These are phyloP conservation scores for Silurus lanzhouensis DNA, from an alignment of 2,797 vertebrate genomes.

Conservation along the genomic window DNA sequence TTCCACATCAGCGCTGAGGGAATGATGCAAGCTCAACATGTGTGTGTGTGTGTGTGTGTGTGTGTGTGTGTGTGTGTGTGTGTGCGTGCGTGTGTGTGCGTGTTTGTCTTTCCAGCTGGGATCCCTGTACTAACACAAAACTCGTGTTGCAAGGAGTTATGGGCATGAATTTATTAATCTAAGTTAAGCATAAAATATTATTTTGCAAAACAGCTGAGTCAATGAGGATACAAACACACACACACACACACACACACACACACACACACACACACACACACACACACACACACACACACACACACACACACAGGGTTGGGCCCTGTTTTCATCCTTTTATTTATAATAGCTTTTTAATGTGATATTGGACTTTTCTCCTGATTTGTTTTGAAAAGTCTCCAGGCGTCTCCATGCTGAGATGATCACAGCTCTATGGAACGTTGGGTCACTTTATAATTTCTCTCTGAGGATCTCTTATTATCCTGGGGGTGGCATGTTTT, in stretches of 20 bases:
- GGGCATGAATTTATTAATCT: neutral
- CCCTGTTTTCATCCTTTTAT: neutral
- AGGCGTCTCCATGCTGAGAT: too few relatives aligned
- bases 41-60: slow-evolving; percentile 18
- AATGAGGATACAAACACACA: slow-evolving; percentile 5
- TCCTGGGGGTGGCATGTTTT: neutral
- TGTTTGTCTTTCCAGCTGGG: slow-evolving; percentile 27
- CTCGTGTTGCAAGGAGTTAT: neutral
- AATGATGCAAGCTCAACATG: slow-evolving; percentile 28
- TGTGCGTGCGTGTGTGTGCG: neutral
- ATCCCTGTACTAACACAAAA: slow-evolving; percentile 1
- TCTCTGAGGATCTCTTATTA: slow-evolving; percentile 19
- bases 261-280: neutral
- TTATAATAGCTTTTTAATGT: neutral
- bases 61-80: slow-evolving; percentile 12
- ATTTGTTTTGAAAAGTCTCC: neutral
- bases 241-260: slow-evolving; percentile 7
- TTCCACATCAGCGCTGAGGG: slow-evolving; percentile 40
- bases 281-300: slow-evolving; percentile 15
- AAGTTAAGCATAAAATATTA: neutral
- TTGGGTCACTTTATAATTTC: slow-evolving; percentile 8
- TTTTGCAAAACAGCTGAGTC: neutral
- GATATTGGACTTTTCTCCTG: neutral
- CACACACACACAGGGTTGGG: neutral
- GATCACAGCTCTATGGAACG: neutral